phyloP scores from a whole-genome alignment of 2,888 invertebrate species.

The Marasmarcha lunaedactyla region DNA sequence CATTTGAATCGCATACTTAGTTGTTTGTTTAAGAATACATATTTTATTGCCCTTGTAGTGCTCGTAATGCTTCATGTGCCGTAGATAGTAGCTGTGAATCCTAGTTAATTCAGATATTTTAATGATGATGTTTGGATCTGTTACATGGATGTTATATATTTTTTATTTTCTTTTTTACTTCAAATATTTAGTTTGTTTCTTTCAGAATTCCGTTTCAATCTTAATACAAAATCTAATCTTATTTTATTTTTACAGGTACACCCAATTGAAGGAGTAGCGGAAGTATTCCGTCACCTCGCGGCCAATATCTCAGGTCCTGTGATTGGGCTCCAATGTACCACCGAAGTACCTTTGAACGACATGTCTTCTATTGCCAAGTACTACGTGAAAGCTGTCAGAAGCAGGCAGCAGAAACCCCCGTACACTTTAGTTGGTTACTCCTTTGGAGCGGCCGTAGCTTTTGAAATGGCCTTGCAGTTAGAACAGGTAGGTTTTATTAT shows the following conservation, averaged over 20 bases:
- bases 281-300: conserved; percentile 78
- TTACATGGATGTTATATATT: too few species aligned
- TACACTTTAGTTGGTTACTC: conserved; percentile 95
- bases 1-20: too few species aligned
- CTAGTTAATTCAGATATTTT: too few species aligned
- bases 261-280: conserved; percentile 90
- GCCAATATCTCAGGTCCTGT: conserved; percentile 79
- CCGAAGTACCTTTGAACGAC: conserved; percentile 78
- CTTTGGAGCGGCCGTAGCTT: conserved; percentile 93
- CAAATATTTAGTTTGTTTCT: too few species aligned
- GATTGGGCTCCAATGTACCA: conserved; percentile 91
- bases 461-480: conserved; percentile 92
- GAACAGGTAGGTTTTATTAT: conserved; percentile 59
- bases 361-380: conserved; percentile 79
- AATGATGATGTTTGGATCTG: too few species aligned
- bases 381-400: conserved; percentile 80
- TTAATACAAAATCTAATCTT: too few species aligned
- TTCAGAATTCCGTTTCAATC: too few species aligned
- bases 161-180: too few species aligned
- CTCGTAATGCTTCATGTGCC: too few species aligned
- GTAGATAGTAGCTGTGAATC: too few species aligned
- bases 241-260: conserved; percentile 64
- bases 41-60: too few species aligned
- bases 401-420: conserved; percentile 83
- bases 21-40: too few species aligned